A percentile compares a stretch with the other conserved stretches of the same genome.
phyloP scores from a whole-genome alignment of 37 sponge, comb jelly and placozoan species.

The Crambe crambe region DNA sequence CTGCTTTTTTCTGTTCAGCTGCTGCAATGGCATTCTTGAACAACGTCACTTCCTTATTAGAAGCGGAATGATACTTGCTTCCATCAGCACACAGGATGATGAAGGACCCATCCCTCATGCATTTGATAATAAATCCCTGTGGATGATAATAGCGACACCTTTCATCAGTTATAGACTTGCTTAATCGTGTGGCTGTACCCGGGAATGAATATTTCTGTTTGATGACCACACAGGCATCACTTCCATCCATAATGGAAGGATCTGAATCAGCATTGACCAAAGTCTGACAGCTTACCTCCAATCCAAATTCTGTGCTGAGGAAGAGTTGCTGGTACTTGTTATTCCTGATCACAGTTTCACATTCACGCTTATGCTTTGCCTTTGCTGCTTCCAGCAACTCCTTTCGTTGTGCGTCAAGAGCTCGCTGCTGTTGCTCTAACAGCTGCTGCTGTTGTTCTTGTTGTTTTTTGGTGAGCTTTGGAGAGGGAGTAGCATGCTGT shows the following conservation, averaged over 20 bases:
- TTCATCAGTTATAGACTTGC: conserved; percentile 25
- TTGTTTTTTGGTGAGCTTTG: conserved; percentile 66
- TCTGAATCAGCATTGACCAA: conserved; percentile 20
- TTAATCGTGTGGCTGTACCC: conserved; percentile 6
- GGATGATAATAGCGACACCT: conserved; percentile 26
- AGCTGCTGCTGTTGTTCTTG: conserved; percentile 64
- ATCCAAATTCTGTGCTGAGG: conserved; percentile 45
- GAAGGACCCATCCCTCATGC: conserved; percentile 32
- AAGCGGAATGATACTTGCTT: conserved; percentile 37
- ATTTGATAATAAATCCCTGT: conserved; percentile 56
- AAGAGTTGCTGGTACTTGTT: conserved; percentile 65
- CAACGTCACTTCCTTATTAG: conserved; percentile 7
- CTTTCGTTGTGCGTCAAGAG: conserved; percentile 41
- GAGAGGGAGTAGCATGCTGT: conserved; percentile 21
- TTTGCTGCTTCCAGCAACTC: conserved; percentile 26
- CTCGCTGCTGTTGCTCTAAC: conserved; percentile 56
- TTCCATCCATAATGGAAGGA: conserved; percentile 26
- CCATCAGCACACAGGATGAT: conserved; percentile 57
- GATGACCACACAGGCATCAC: conserved; percentile 30
- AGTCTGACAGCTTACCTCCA: conserved; percentile 53
- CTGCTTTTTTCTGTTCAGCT: background rate
- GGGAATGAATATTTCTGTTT: conserved; percentile 48
- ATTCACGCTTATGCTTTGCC: conserved; percentile 7
- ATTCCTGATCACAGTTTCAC: background rate
- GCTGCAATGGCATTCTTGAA: background rate